A percentile compares a stretch with the other conserved stretches of the same genome.
Evolutionary conservation across 2,888 invertebrate genomes (phyloP).

Genomic region (Dichetophora obliterata): DNA sequence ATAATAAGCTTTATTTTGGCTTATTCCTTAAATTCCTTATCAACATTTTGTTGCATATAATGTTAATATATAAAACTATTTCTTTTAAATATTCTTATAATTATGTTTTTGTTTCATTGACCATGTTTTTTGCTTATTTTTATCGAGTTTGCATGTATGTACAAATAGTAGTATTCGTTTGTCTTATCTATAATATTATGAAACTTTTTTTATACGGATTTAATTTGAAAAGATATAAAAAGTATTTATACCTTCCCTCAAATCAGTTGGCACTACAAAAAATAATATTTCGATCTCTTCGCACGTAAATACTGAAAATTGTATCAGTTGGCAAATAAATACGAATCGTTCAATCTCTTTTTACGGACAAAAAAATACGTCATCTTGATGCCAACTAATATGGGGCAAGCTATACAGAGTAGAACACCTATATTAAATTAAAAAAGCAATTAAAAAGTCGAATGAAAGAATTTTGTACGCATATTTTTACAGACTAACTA

Average conservation of each 20-base stretch:
- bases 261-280: no score
- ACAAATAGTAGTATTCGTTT: neutral
- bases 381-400: no score
- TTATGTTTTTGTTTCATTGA: neutral
- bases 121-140: neutral
- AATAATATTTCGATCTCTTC: no score
- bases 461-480: neutral
- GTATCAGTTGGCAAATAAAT: no score
- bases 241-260: no score
- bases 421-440: neutral
- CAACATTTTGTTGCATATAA: neutral
- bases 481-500: neutral
- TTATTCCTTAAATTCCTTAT: neutral
- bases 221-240: neutral
- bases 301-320: no score
- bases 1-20: slow-evolving; percentile 21
- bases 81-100: slow-evolving; percentile 1
- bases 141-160: neutral
- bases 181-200: neutral
- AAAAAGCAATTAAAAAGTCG: neutral
- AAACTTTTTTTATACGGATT: neutral
- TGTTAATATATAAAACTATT: slow-evolving; percentile 14
- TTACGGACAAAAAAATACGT: no score
- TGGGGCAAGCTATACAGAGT: no score
- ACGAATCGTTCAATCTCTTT: no score